Evolutionary conservation across 2,113 vertebrate species (phyloP), one percentile per base, ranked within the genome.

Genomic region (Thymallus thymallus): DNA sequence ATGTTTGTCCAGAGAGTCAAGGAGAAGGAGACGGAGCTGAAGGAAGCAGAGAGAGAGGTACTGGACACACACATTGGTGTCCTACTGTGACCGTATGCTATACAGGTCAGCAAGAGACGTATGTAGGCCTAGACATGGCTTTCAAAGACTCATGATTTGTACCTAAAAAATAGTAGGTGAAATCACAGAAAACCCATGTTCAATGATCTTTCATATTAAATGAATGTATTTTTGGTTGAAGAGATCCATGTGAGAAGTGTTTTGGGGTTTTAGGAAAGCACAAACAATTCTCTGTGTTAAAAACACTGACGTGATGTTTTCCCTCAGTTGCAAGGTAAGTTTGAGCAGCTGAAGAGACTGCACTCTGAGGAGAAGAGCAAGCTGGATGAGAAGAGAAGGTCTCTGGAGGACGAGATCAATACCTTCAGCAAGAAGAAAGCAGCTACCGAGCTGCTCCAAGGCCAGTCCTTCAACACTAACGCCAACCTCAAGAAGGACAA

Each of bases 1-100:
- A 95, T 95, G 94, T 96, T 96, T 14, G 95, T 96, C 68, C 94
- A 94, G 94, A 89, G 95, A 30, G 95, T 96, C 45, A 96, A 95
- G 79, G 95, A 95, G 80, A 96, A 96, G 80, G 95, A 96, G 84
- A 91, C 93, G 0, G 94, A 96, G 76, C 61, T 96, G 55, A 96
- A 96, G 82, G 95, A 96, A 79, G 94, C 94, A 0, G 95, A 96
- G 86, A 94, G 94, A 79, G 94, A 96, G 80, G 95, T 96, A 91
- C n/a, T 35, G 23, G 4, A 14, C 12, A 35, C 20, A 45, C 10
- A 70, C 55, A 35, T 9, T 1, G 0, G 9, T 41, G 9, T 41
- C 35, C 35, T 14, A n/a, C 10, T 4, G 18, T 51, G 13, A 69
- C 20, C 55, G 68, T 3, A 51, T 14, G 29, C 1, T 61, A 41